Conservation (phyloP, 2,888 invertebrate genomes). For the Cartodere bifasciata region DNA sequence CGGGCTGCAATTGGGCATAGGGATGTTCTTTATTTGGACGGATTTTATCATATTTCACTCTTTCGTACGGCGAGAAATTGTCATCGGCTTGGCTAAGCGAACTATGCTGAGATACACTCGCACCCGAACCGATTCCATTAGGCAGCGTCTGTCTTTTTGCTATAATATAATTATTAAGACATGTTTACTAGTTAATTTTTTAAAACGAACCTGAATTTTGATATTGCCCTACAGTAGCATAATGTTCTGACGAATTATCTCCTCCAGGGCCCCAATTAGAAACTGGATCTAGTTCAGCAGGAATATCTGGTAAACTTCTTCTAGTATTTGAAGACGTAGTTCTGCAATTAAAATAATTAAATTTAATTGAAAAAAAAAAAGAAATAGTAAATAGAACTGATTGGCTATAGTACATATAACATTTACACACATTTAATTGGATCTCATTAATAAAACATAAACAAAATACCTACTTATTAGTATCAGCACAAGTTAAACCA, state of each 20-base stretch:
- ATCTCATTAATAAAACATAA: too few relatives aligned
- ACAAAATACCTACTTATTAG: too few relatives aligned
- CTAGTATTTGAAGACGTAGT: conserved; percentile 40
- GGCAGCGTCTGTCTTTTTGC: conserved; percentile 27
- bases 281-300: conserved; percentile 40
- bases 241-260: conserved; percentile 73
- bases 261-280: conserved; percentile 34
- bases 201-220: conserved; percentile 23
- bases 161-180: conserved; percentile 13
- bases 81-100: conserved; percentile 42
- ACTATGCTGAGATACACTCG: conserved; percentile 47
- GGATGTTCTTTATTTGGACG: conserved; percentile 48
- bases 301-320: conserved; percentile 75
- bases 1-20: conserved; percentile 58
- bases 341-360: conserved; percentile 6
- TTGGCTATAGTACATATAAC: too few relatives aligned
- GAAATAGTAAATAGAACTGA: too few relatives aligned
- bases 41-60: conserved; percentile 51
- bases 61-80: conserved; percentile 45
- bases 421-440: too few relatives aligned
- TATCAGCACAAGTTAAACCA: conserved; percentile 20
- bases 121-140: conserved; percentile 32
- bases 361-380: conserved; percentile 7
- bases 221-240: conserved; percentile 57
- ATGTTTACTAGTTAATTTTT: too few relatives aligned